These are phyloP conservation scores for Teleogryllus oceanicus DNA, from an alignment of 2,888 invertebrate genomes.

Conservation along the genomic window DNA sequence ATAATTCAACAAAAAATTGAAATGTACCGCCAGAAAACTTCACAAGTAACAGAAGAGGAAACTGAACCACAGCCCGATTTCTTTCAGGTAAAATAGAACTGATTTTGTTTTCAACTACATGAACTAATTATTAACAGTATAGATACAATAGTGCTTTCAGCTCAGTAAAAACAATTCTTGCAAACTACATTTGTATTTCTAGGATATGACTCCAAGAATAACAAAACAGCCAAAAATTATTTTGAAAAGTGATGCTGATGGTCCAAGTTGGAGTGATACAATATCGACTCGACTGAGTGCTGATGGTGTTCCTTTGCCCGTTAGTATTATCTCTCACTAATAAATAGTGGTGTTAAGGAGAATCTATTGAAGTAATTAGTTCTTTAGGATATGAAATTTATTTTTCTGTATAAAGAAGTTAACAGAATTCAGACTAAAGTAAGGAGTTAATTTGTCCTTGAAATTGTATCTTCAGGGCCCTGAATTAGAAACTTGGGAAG, in stretches of 20 bases:
- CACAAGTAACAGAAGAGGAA: slow-evolving; percentile 44
- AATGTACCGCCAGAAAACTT: slow-evolving; percentile 56
- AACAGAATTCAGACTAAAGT: background rate
- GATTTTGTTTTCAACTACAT: background rate
- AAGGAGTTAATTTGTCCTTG: background rate
- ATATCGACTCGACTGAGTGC: slow-evolving; percentile 24
- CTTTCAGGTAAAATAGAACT: slow-evolving; percentile 50
- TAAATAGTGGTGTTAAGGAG: background rate
- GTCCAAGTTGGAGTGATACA: slow-evolving; percentile 26
- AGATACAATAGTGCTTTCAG: background rate
- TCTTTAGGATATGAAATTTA: background rate
- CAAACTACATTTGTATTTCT: slow-evolving; percentile 27
- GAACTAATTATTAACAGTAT: background rate
- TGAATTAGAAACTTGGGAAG: slow-evolving; percentile 38
- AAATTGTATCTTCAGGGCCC: slow-evolving; percentile 25
- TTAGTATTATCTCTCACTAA: background rate
- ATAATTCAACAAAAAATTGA: slow-evolving; percentile 63
- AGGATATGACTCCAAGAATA: slow-evolving; percentile 62
- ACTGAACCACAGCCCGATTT: slow-evolving; percentile 54
- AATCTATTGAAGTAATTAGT: too few relatives aligned
- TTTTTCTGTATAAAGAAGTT: background rate
- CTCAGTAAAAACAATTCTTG: background rate
- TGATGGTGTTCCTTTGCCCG: slow-evolving; percentile 29
- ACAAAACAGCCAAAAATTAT: slow-evolving; percentile 58
- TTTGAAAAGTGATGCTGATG: slow-evolving; percentile 28